These are phyloP conservation scores for Celastrina argiolus DNA, from an alignment of 2,888 invertebrate genomes.

Conservation along the genomic window DNA sequence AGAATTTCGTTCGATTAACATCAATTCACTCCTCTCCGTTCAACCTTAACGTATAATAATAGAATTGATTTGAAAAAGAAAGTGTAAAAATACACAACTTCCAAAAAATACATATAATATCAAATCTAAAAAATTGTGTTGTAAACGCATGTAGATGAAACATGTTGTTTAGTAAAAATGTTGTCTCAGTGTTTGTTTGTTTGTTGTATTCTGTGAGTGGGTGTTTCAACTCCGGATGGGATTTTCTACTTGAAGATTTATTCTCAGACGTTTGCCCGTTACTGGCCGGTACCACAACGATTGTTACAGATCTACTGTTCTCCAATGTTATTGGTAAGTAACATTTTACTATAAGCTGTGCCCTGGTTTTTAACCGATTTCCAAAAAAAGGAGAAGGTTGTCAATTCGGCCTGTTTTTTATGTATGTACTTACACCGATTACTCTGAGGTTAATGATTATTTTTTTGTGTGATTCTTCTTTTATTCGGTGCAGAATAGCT, in stretches of 20 bases:
- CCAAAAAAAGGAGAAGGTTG: too few species aligned
- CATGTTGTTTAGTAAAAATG: slow-evolving; percentile 35
- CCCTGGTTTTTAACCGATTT: too few species aligned
- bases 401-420: too few species aligned
- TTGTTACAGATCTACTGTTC: slow-evolving; percentile 51
- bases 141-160: slow-evolving; percentile 26
- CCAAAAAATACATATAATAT: neutral
- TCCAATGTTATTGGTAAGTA: slow-evolving; percentile 48
- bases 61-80: neutral
- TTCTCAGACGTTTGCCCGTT: slow-evolving; percentile 53
- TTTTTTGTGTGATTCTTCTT: too few species aligned
- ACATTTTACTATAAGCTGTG: neutral
- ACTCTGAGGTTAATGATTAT: too few species aligned
- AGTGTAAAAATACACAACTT: neutral
- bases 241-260: slow-evolving; percentile 53
- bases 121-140: neutral
- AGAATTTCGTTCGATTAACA: slow-evolving; percentile 26
- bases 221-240: slow-evolving; percentile 55
- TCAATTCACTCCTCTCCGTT: slow-evolving; percentile 3
- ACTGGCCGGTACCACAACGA: slow-evolving; percentile 46
- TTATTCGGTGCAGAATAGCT: too few species aligned
- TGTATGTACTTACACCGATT: too few species aligned
- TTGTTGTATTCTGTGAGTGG: slow-evolving; percentile 43
- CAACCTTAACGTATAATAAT: neutral
- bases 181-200: slow-evolving; percentile 41